Base-by-base conservation (phyloP, 1,140 invertebrate genomes). In the Notospermus geniculatus region DNA sequence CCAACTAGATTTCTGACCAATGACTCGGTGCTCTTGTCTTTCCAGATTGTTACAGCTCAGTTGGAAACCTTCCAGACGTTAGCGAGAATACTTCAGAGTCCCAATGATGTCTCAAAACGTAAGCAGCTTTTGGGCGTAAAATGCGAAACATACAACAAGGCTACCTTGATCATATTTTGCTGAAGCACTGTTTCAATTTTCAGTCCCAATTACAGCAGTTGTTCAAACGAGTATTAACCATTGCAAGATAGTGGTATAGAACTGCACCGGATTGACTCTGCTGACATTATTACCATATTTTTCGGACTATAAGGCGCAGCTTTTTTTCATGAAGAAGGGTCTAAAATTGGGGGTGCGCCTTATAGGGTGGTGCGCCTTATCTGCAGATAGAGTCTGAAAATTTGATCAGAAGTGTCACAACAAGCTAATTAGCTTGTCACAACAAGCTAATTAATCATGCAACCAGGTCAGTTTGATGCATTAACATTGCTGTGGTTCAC, bases 31-130 rank as follows among this genome's bases (percentile, higher is more conserved):
- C 50, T 61, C 54, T 36, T 53, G 22, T 62, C 55, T 58, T 69
- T 68, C 19, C 55, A 77, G 75, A 74, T 79, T 43, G 67, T 78
- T n/a, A 62, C 66, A 41, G 54, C 68, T 32, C 76, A 78, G 62
- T 45, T 80, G 32, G 72, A 77, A 19, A 68, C 76, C 15, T 62
- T 78, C 58, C 70, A 75, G 32, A 65, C 63, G 17, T 54, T 80
- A 15, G 70, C 69, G 39, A 64, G 60, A 53, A 62, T 76, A 25
- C 71, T 71, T 68, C 70, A 74, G 64, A 72, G 73, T 13, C 53
- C 57, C 11, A 63, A 63, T 54, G 64, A 71, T 50, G 60, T 70
- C 23, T 57, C 70, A 32, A 69, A 69, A 66, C 67, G 71, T 72
- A 60, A 57, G 19, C 43, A 46, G 39, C n/a, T 36, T 15, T 7